Percentiles rank a stretch among this genome's conserved stretches.
Evolutionary conservation across 2,797 vertebrate genomes (phyloP).

Genomic region (Hozukius guyotensis): DNA sequence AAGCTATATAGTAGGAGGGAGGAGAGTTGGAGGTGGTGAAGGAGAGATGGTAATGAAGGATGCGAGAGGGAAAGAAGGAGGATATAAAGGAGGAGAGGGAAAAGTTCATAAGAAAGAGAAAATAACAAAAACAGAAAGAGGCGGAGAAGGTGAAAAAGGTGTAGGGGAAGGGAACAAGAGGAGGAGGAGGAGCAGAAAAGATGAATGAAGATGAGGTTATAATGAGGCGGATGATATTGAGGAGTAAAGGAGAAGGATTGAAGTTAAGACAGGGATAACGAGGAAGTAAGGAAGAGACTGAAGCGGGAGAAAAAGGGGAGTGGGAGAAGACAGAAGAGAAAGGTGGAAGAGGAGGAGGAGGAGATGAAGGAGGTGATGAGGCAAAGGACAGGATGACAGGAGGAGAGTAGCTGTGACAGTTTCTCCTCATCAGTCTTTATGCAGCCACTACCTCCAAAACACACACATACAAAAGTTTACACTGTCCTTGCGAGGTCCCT

Average conservation of each 20-base stretch:
- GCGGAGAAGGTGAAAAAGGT: not conserved
- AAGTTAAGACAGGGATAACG: not conserved
- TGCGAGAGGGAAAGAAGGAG: not conserved
- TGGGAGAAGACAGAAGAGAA: not conserved
- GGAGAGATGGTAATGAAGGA: not conserved
- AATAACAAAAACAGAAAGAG: not conserved
- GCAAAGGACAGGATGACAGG: not conserved
- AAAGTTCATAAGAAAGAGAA: not conserved
- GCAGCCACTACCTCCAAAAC: not conserved
- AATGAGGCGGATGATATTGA: not conserved
- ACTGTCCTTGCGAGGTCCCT: not conserved
- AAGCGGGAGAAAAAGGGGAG: not conserved
- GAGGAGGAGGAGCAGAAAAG: not conserved
- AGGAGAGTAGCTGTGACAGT: not conserved
- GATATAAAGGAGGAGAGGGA: not conserved
- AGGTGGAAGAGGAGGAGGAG: not conserved
- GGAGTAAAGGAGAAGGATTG: not conserved
- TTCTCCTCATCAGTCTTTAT: slow-evolving; percentile 10
- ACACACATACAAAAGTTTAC: not conserved
- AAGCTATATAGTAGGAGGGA: not conserved
- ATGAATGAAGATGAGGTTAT: not conserved
- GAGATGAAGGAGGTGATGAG: not conserved
- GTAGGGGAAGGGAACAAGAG: not conserved
- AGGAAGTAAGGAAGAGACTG: not conserved
- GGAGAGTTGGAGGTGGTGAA: not conserved